phyloP scores from a whole-genome alignment of 2,888 invertebrate genomes.

The Diaprepes abbreviatus region DNA sequence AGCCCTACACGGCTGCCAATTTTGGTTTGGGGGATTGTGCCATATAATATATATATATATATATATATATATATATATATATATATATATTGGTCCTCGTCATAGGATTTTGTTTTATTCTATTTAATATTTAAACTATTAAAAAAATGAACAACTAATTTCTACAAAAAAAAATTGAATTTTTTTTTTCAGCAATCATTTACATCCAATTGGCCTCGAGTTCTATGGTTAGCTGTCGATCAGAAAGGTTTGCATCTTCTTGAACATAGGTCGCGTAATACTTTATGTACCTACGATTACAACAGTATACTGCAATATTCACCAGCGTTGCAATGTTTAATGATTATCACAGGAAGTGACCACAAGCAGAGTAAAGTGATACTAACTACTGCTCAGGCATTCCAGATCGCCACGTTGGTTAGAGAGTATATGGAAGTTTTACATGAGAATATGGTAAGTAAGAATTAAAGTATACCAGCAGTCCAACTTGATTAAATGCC shows the following conservation, averaged over 20 bases:
- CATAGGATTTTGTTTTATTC: no score
- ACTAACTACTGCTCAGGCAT: slow-evolving; percentile 92
- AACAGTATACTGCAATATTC: slow-evolving; percentile 90
- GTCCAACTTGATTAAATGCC: no score
- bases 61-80: no score
- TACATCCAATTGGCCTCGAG: slow-evolving; percentile 95
- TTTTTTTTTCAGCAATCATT: slow-evolving; percentile 84
- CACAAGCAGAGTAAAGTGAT: slow-evolving; percentile 93
- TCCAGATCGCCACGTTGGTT: slow-evolving; percentile 93
- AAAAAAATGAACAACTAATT: no score
- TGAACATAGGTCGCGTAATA: slow-evolving; percentile 89
- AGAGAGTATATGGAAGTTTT: slow-evolving; percentile 86
- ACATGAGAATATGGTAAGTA: slow-evolving; percentile 53
- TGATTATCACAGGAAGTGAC: slow-evolving; percentile 91
- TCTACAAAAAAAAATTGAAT: not conserved
- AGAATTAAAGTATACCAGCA: slow-evolving; percentile 46
- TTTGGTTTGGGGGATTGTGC: no score
- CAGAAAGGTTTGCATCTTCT: slow-evolving; percentile 91
- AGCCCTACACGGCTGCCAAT: no score
- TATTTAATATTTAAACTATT: no score
- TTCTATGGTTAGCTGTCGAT: slow-evolving; percentile 93
- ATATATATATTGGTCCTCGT: no score
- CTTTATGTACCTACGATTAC: slow-evolving; percentile 93
- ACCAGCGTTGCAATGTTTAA: slow-evolving; percentile 91
- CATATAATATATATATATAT: not conserved